Evolutionary conservation across 1,140 invertebrate species (phyloP).

Genomic region (Galleria mellonella): DNA sequence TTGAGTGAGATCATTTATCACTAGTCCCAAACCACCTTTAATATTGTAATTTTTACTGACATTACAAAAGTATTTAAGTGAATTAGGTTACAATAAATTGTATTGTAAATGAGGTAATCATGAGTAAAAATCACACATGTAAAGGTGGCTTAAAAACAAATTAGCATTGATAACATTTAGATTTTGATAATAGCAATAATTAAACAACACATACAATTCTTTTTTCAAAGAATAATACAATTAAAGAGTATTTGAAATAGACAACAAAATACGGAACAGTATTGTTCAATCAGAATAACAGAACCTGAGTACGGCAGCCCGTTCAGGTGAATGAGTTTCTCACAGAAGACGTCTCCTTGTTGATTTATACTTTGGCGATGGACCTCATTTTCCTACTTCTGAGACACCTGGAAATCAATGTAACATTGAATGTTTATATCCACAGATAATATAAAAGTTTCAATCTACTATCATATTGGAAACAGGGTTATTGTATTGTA

Average conservation of each 20-base stretch:
- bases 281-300: neutral
- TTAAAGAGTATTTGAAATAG: neutral
- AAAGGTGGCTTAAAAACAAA: too few species aligned
- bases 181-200: neutral
- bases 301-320: neutral
- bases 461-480: neutral
- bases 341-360: neutral
- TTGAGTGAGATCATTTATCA: too few species aligned
- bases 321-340: neutral
- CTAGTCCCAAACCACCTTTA: too few species aligned
- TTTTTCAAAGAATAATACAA: neutral
- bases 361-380: conserved; percentile 55
- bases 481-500: too few species aligned
- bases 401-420: conserved; percentile 36
- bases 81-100: too few species aligned
- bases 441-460: neutral
- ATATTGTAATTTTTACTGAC: too few species aligned
- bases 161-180: neutral
- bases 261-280: neutral
- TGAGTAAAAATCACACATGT: too few species aligned
- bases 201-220: conserved; percentile 2
- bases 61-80: too few species aligned
- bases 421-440: neutral
- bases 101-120: too few species aligned
- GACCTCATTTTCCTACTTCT: conserved; percentile 54